These are phyloP conservation scores for Orycteropus afer DNA, from an alignment of 2,113 vertebrate species.

Conservation along the genomic window DNA sequence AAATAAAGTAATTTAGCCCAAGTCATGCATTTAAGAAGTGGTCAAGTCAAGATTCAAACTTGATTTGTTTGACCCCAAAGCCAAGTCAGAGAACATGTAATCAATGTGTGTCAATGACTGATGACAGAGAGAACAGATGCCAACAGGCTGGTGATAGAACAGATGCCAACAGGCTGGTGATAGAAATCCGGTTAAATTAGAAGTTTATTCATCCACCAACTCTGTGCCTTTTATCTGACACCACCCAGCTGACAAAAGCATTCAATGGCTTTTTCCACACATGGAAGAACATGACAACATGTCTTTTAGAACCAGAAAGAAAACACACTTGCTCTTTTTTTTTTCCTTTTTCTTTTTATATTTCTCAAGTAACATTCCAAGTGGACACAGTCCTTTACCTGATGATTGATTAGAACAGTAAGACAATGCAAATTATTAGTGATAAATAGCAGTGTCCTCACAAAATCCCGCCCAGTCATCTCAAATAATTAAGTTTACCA, in stretches of 20 bases:
- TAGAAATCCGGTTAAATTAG: constrained; percentile 3
- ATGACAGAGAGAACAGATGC: not conserved
- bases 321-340: not conserved
- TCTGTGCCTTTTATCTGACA: not conserved
- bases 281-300: not conserved
- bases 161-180: not conserved
- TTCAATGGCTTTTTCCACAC: not conserved
- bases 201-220: not conserved
- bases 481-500: not conserved
- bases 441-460: not conserved
- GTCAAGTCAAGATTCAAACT: not conserved
- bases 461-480: not conserved
- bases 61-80: constrained; percentile 8
- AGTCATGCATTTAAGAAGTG: not conserved
- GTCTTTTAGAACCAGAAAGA: not conserved
- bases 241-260: not conserved
- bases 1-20: constrained; percentile 10
- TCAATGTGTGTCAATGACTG: not conserved
- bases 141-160: not conserved
- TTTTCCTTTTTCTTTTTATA: not conserved
- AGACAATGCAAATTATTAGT: not conserved
- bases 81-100: not conserved
- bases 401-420: not conserved
- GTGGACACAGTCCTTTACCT: not conserved
- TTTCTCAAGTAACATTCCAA: constrained; percentile 10